Evolutionary conservation across 1,140 invertebrate genomes (phyloP).

Genomic region (Microvelia longipes): DNA sequence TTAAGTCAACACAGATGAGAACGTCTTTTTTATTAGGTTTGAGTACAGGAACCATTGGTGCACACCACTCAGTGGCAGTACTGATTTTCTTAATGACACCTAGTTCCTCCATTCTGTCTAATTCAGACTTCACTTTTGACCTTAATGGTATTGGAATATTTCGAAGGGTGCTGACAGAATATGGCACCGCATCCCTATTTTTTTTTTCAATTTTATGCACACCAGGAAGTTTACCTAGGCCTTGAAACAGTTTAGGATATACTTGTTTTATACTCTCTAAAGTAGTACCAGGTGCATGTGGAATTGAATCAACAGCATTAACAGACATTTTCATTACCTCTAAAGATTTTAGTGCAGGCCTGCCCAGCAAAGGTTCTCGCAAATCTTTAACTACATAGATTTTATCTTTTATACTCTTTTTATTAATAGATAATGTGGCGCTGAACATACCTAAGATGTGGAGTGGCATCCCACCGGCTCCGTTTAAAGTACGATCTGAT

Average conservation of each 20-base stretch:
- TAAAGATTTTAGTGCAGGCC: too few relatives aligned
- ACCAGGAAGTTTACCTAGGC: neutral
- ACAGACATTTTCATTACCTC: too few relatives aligned
- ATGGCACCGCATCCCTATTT: neutral
- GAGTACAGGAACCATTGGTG: neutral
- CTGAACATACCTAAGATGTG: too few relatives aligned
- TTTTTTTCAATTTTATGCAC: neutral
- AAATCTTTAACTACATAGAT: too few relatives aligned
- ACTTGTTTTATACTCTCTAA: neutral
- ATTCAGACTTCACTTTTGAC: neutral
- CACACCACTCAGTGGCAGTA: neutral
- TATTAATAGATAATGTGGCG: too few relatives aligned
- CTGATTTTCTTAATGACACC: neutral
- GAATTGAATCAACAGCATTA: too few relatives aligned
- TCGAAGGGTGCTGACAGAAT: neutral
- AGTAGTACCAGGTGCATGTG: too few relatives aligned
- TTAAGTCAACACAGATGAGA: neutral
- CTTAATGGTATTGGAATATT: neutral
- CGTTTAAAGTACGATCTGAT: too few relatives aligned
- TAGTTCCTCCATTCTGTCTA: neutral
- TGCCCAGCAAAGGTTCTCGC: too few relatives aligned
- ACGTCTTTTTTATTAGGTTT: neutral
- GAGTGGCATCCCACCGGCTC: too few relatives aligned
- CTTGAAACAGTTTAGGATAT: neutral
- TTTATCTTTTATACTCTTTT: too few relatives aligned